Conservation (phyloP, 2,888 invertebrate species). For the Drosophila mimetica region DNA sequence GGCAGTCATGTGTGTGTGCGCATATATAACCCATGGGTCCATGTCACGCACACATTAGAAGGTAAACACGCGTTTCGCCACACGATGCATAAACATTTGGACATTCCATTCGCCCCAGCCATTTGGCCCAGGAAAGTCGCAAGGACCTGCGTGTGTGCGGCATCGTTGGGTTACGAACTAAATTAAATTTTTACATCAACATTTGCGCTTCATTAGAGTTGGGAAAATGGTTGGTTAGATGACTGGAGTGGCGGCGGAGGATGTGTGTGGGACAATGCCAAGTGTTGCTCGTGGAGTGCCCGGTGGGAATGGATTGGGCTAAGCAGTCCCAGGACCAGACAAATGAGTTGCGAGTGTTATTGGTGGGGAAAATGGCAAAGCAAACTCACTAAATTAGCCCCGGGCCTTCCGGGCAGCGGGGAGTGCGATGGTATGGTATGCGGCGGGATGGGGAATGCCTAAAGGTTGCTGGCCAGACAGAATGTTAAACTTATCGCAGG, state of each 20-base stretch:
- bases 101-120: slow-evolving; percentile 46
- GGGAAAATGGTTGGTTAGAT: slow-evolving; percentile 29
- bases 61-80: slow-evolving; percentile 69
- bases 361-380: slow-evolving; percentile 57
- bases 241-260: neutral
- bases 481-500: slow-evolving; percentile 47
- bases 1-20: slow-evolving; percentile 16
- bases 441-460: neutral
- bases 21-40: slow-evolving; percentile 55
- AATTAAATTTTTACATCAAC: slow-evolving; percentile 79
- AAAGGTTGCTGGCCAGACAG: slow-evolving; percentile 29
- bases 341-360: slow-evolving; percentile 72
- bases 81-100: slow-evolving; percentile 77
- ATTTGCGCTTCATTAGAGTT: slow-evolving; percentile 77
- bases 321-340: slow-evolving; percentile 51
- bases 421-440: neutral
- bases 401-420: slow-evolving; percentile 32
- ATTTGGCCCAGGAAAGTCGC: slow-evolving; percentile 13
- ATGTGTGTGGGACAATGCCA: slow-evolving; percentile 51
- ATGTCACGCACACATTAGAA: slow-evolving; percentile 76
- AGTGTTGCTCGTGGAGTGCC: slow-evolving; percentile 69
- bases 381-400: slow-evolving; percentile 51
- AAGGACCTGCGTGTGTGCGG: slow-evolving; percentile 61
- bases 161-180: slow-evolving; percentile 67
- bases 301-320: slow-evolving; percentile 54